Evolutionary conservation across 2,113 vertebrate genomes (phyloP).

Genomic region (Turdus rufiventris): DNA sequence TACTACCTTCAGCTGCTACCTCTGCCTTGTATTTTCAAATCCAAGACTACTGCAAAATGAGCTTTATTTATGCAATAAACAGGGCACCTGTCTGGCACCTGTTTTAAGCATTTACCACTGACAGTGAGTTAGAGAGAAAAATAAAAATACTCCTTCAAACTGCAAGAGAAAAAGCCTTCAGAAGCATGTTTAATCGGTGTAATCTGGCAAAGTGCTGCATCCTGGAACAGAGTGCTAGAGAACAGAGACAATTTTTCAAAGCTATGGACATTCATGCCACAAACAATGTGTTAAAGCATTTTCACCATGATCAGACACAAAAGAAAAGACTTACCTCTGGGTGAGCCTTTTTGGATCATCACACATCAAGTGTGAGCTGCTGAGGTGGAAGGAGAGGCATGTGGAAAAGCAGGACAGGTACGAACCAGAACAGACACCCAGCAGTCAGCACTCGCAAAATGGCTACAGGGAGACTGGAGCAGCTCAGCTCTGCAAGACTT

Average conservation of each 20-base stretch:
- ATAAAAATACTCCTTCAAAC: not conserved
- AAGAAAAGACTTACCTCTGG: conserved; percentile 37
- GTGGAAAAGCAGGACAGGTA: not conserved
- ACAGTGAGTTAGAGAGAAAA: not conserved
- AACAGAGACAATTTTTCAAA: conserved; percentile 40
- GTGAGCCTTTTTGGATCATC: not conserved
- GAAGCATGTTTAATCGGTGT: not conserved
- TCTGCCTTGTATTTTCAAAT: conserved; percentile 1
- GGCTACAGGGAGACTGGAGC: not conserved
- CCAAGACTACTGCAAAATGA: not conserved
- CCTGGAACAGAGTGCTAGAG: not conserved
- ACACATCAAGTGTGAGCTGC: not conserved
- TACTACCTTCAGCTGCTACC: not conserved
- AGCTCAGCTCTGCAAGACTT: conserved; percentile 12
- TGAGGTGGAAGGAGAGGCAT: not conserved
- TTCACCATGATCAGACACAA: not conserved
- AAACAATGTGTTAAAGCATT: not conserved
- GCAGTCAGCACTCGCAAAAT: conserved; percentile 46
- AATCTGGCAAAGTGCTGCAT: not conserved
- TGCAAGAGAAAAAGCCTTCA: not conserved
- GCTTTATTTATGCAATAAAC: not conserved
- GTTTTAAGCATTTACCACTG: not conserved
- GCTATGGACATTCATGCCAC: not conserved
- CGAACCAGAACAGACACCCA: conserved; percentile 7
- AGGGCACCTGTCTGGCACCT: not conserved